Percentiles rank a stretch among this genome's conserved stretches.
These are phyloP conservation scores for Popillia japonica DNA, from an alignment of 1,140 invertebrate genomes.

Conservation along the genomic window DNA sequence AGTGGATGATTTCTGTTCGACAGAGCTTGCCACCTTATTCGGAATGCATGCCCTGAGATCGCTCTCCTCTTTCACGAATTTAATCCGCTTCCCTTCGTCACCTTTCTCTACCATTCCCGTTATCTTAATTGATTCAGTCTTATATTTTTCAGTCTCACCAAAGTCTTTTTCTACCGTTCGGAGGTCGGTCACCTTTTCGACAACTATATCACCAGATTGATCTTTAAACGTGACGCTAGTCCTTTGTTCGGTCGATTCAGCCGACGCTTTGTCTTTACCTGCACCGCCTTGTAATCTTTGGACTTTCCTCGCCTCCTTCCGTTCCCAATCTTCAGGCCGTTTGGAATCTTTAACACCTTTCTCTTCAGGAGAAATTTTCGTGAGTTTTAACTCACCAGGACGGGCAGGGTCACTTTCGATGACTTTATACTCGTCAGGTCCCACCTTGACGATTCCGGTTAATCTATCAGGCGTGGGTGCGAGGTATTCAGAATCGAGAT, in stretches of 20 bases:
- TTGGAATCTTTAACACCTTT: constrained; percentile 63
- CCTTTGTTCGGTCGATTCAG: constrained; percentile 33
- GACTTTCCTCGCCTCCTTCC: constrained; percentile 56
- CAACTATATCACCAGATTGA: constrained; percentile 35
- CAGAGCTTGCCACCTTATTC: not conserved
- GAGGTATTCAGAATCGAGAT: constrained; percentile 56
- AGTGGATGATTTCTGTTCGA: not conserved
- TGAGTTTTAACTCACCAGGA: constrained; percentile 51
- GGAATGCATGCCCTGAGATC: not conserved
- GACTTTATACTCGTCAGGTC: constrained; percentile 52
- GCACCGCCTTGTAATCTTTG: constrained; percentile 61
- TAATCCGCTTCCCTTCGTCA: constrained; percentile 23
- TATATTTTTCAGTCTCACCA: constrained; percentile 27
- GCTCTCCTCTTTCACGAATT: constrained; percentile 27
- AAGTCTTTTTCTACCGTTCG: constrained; percentile 14
- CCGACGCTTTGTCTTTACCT: constrained; percentile 56
- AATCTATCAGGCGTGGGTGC: constrained; percentile 45
- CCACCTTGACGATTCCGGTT: constrained; percentile 52
- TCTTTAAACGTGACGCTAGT: constrained; percentile 41
- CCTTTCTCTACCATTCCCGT: constrained; percentile 36
- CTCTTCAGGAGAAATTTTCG: constrained; percentile 58
- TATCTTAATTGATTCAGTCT: constrained; percentile 41
- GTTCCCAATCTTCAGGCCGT: constrained; percentile 60
- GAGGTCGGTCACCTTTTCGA: constrained; percentile 30
- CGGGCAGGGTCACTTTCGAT: constrained; percentile 51